Conservation (phyloP, 2,797 vertebrate species). For the Amniataba percoides region DNA sequence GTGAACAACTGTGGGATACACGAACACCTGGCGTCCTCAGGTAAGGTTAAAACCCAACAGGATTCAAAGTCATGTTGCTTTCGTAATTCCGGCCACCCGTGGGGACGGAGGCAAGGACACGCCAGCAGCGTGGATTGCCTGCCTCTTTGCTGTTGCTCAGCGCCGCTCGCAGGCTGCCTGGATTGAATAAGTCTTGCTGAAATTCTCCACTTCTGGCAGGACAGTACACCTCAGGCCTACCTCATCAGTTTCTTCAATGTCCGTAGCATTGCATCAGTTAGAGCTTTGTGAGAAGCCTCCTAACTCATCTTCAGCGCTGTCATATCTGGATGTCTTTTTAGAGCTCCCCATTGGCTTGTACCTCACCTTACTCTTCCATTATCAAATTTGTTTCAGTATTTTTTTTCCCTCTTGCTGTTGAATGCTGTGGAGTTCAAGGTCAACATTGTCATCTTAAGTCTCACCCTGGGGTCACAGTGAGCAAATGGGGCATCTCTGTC, state of each 20-base stretch:
- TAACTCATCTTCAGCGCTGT: conserved; percentile 33
- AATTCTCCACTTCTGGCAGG: conserved; percentile 39
- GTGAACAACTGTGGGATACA: conserved; percentile 54
- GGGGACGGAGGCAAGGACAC: conserved; percentile 57
- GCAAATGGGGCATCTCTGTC: conserved; percentile 68
- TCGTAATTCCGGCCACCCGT: conserved; percentile 49
- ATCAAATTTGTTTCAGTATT: conserved; percentile 14
- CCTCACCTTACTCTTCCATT: conserved; percentile 12
- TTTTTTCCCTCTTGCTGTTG: neutral
- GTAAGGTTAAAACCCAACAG: conserved; percentile 69
- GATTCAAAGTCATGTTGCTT: conserved; percentile 69
- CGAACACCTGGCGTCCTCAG: conserved; percentile 61
- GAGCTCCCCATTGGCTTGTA: conserved; percentile 18
- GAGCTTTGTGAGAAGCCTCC: conserved; percentile 46
- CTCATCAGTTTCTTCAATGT: conserved; percentile 49
- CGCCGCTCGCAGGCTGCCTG: conserved; percentile 16
- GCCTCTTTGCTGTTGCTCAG: conserved; percentile 5
- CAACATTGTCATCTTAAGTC: conserved; percentile 57
- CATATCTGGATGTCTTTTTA: conserved; percentile 40
- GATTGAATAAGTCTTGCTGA: conserved; percentile 41
- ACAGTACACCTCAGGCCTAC: conserved; percentile 37
- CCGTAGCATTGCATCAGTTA: conserved; percentile 49
- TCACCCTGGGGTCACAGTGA: conserved; percentile 54
- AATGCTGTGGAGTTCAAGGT: conserved; percentile 57
- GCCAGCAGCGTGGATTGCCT: conserved; percentile 2